Evolutionary conservation across 2,113 vertebrate genomes (phyloP).

Genomic region (Phyllostomus hastatus): DNA sequence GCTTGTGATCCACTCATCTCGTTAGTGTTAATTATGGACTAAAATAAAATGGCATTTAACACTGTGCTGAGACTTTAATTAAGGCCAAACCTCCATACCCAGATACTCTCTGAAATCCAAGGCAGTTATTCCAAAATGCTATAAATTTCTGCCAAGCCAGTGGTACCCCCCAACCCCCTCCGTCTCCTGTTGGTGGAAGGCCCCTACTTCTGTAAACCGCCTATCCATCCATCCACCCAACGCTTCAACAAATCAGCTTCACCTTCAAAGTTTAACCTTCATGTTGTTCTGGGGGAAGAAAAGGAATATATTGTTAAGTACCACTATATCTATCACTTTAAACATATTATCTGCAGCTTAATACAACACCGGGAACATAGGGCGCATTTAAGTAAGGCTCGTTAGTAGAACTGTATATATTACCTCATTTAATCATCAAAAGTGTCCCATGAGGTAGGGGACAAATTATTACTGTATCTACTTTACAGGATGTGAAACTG

Average conservation of each 20-base stretch:
- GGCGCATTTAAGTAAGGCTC: neutral
- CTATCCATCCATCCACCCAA: neutral
- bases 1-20: slow-evolving; percentile 49
- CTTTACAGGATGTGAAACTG: neutral
- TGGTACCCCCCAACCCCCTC: neutral
- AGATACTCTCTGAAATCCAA: slow-evolving; percentile 49
- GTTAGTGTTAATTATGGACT: slow-evolving; percentile 67
- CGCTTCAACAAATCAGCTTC: neutral
- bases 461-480: neutral
- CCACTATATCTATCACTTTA: neutral
- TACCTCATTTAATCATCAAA: neutral
- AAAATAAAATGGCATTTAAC: slow-evolving; percentile 71
- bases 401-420: neutral
- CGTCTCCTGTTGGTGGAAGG: neutral
- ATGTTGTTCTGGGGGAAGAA: neutral
- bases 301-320: neutral
- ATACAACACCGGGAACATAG: neutral
- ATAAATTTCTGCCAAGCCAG: neutral
- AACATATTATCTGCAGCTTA: neutral
- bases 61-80: slow-evolving; percentile 72
- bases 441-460: neutral
- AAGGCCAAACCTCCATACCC: slow-evolving; percentile 68
- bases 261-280: neutral
- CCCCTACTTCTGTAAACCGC: neutral
- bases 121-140: slow-evolving; percentile 9